Percentiles rank a stretch among this genome's conserved stretches.
Evolutionary conservation across 2,113 vertebrate species (phyloP).

Genomic region (Monopterus albus): DNA sequence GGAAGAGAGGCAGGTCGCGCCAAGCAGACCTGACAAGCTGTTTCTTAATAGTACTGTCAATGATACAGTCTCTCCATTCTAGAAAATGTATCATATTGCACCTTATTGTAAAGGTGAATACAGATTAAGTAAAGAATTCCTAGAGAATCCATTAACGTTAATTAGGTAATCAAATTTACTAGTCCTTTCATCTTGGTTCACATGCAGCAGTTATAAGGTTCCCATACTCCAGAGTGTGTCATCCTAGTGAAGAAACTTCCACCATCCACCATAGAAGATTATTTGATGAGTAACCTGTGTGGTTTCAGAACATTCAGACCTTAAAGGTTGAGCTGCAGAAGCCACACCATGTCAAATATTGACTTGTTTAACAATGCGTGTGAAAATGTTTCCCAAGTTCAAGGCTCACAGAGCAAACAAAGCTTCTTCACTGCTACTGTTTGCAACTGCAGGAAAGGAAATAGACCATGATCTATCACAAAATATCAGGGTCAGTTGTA

Average conservation of each 20-base stretch:
- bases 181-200: background rate
- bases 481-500: too few species aligned
- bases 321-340: slow-evolving; percentile 17
- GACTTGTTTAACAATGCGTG: slow-evolving; percentile 37
- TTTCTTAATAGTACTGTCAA: too few species aligned
- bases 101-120: background rate
- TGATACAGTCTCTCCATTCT: too few species aligned
- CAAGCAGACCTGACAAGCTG: too few species aligned
- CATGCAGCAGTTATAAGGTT: background rate
- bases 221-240: background rate
- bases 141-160: background rate
- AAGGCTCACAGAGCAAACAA: slow-evolving; percentile 14
- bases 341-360: slow-evolving; percentile 53
- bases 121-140: slow-evolving; percentile 11
- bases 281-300: background rate
- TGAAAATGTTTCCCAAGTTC: slow-evolving; percentile 28
- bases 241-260: background rate
- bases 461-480: background rate
- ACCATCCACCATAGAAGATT: background rate
- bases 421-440: background rate
- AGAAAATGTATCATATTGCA: background rate
- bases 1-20: too few species aligned
- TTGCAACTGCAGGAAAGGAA: background rate
- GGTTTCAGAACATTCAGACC: background rate
- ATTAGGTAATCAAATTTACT: background rate